These are phyloP conservation scores for Therioaphis trifolii DNA, from an alignment of 2,888 invertebrate species.

Conservation along the genomic window DNA sequence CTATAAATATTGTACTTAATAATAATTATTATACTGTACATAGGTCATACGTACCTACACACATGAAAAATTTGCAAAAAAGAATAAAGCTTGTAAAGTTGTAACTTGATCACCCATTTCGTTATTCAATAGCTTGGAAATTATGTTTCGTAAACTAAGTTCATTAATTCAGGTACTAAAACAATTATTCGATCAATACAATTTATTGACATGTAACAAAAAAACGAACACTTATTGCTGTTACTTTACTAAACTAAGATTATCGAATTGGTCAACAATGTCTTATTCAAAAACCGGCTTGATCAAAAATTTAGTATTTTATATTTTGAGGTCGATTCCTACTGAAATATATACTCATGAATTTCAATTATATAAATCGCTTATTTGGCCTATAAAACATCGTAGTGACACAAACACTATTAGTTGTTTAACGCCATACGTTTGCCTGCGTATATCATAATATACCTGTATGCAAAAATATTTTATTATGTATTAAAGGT, in stretches of 20 bases:
- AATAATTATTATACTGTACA: no score
- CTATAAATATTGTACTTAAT: no score
- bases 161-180: background rate
- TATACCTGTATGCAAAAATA: no score
- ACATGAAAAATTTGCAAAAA: no score
- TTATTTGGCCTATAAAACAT: background rate
- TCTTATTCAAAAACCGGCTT: background rate
- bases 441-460: no score
- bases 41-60: no score
- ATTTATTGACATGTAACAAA: background rate
- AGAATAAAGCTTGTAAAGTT: background rate
- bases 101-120: background rate
- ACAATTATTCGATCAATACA: background rate
- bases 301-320: background rate
- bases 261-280: background rate
- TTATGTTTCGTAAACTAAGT: background rate
- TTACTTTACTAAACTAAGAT: background rate
- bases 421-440: no score
- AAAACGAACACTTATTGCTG: background rate
- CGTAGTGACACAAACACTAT: no score
- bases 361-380: background rate
- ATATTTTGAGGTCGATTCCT: conserved; percentile 10
- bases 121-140: background rate
- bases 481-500: no score
- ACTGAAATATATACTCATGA: background rate